Base-by-base conservation (phyloP, 2,797 vertebrate genomes). In the Acestrorhynchus altus region DNA sequence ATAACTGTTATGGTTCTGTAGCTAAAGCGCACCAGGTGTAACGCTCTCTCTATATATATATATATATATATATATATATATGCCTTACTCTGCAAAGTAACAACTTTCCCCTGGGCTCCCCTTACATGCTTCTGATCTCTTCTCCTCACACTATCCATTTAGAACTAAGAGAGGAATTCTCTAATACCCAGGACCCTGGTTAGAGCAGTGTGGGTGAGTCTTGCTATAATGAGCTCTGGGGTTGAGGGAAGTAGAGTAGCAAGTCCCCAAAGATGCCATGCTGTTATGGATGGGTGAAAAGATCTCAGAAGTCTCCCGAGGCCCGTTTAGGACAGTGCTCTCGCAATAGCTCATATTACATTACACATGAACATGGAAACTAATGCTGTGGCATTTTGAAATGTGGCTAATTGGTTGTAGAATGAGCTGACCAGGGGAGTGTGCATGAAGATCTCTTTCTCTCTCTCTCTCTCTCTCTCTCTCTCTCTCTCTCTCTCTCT, bases 141-240 rank as follows among this genome's bases (percentile, higher is more conserved):
- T 84, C 80, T 89, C 89, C 86, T 86, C 82, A 85, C 90, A 90
- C 91, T 92, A 93, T 94, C 79, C 78, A 90, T 93, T 93, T 93
- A 89, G 90, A 89, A 88, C 92, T 90, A 89, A 83, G 83, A 92
- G 88, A 93, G 28, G 46, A 52, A 52, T 69, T 89, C 91, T 87
- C 92, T 96, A 96, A 96, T 95, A 94, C 95, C 92, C 92, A 90
- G 78, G 89, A 93, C 95, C 96, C 93, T 94, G 92, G 95, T 94
- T 96, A 92, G 93, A 92, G 86, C 84, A 89, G 89, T 74, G 67
- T 94, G 93, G 88, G 72, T 84, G 89, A 83, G 94, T 96, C 91
- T 91, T 87, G 92, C 88, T 92, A 90, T 97, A 97, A 97, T 96
- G 96, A 98, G 96, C 96, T 96, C 78, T 61, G 70, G 92, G 93